Evolutionary conservation across 2,797 vertebrate genomes (phyloP).

Genomic region (Mormyrops attenuatus): DNA sequence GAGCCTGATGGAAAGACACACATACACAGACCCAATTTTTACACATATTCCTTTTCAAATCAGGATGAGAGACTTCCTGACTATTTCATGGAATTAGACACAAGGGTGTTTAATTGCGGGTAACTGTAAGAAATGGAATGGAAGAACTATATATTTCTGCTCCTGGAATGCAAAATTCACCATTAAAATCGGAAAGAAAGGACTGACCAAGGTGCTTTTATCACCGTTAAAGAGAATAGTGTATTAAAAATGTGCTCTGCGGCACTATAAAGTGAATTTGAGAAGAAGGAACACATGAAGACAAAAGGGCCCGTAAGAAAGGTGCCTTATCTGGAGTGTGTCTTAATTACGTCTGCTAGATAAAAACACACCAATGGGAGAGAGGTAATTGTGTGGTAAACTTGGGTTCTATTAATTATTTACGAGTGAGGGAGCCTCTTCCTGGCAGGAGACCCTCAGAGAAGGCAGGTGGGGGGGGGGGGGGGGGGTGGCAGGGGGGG

Average conservation of each 20-base stretch:
- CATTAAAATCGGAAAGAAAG: background rate
- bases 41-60: background rate
- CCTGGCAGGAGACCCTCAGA: background rate
- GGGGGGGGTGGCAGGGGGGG: background rate
- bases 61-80: background rate
- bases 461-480: background rate
- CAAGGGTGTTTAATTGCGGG: background rate
- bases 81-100: background rate
- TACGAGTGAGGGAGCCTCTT: conserved; percentile 12
- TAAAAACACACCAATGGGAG: background rate
- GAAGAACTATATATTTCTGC: background rate
- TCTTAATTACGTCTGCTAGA: background rate
- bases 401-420: conserved; percentile 8
- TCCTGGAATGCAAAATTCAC: background rate
- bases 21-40: background rate
- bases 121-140: background rate
- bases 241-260: background rate
- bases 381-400: background rate
- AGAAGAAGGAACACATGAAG: background rate
- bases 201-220: background rate
- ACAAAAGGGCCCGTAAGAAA: background rate
- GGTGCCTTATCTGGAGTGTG: background rate
- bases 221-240: background rate
- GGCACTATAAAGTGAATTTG: background rate
- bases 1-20: background rate